Evolutionary conservation across 2,888 invertebrate genomes (phyloP).

Genomic region (Eupithecia exiguata): DNA sequence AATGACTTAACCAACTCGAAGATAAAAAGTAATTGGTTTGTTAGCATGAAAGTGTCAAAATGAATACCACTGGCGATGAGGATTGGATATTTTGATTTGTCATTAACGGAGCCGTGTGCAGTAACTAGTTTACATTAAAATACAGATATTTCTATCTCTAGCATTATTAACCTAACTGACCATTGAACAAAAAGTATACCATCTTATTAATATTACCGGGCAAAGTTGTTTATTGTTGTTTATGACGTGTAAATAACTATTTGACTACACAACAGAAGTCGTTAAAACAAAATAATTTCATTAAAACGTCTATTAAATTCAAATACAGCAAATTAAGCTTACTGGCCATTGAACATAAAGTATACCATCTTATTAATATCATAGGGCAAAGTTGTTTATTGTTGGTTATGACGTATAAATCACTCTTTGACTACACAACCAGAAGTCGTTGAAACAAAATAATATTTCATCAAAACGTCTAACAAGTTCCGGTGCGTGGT

Average conservation of each 20-base stretch:
- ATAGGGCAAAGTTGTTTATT: background rate
- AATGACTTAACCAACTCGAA: background rate
- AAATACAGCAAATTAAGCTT: too few relatives aligned
- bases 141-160: background rate
- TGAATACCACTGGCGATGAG: background rate
- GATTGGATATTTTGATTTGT: background rate
- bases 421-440: background rate
- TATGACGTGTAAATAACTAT: background rate
- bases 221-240: background rate
- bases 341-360: background rate
- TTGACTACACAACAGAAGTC: background rate
- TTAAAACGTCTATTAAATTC: too few relatives aligned
- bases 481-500: conserved; percentile 1
- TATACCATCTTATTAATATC: background rate
- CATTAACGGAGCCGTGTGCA: background rate
- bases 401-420: background rate
- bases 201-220: background rate
- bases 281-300: too few relatives aligned
- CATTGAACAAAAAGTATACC: background rate
- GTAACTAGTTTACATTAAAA: background rate
- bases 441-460: conserved; percentile 1
- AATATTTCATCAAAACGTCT: background rate
- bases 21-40: background rate
- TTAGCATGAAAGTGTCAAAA: background rate
- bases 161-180: background rate